phyloP scores from a whole-genome alignment of 1,140 invertebrate genomes.

The Atopsyche davidsoni region DNA sequence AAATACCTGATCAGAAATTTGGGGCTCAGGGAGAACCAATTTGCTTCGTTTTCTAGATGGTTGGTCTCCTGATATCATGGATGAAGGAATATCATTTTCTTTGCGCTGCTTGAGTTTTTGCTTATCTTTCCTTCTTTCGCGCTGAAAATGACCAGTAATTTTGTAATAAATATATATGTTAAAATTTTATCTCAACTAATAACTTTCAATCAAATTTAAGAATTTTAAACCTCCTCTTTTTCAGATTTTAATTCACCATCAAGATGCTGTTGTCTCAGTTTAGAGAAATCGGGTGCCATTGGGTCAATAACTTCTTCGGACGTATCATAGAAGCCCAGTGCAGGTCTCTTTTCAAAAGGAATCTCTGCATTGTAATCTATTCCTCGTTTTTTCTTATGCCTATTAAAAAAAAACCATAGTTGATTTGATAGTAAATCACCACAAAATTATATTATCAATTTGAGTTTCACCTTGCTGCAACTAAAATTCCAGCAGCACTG shows the following conservation, averaged over 20 bases:
- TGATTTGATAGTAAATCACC: background rate
- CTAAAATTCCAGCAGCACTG: slow-evolving; percentile 93
- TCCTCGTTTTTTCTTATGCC: slow-evolving; percentile 75
- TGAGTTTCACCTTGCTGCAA: slow-evolving; percentile 49
- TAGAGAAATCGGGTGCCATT: slow-evolving; percentile 81
- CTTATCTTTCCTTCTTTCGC: slow-evolving; percentile 84
- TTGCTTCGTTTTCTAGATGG: slow-evolving; percentile 92
- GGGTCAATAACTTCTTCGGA: slow-evolving; percentile 84
- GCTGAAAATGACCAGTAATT: slow-evolving; percentile 35
- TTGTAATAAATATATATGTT: no score
- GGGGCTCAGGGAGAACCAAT: slow-evolving; percentile 91
- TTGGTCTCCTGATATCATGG: slow-evolving; percentile 85
- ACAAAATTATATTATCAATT: background rate
- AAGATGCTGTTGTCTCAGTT: slow-evolving; percentile 84
- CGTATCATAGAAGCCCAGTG: slow-evolving; percentile 90
- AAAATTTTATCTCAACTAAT: no score
- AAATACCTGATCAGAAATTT: slow-evolving; percentile 84
- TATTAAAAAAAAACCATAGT: slow-evolving; percentile 23
- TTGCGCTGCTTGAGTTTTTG: slow-evolving; percentile 90
- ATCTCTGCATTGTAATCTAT: slow-evolving; percentile 98
- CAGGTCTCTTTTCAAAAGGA: slow-evolving; percentile 92
- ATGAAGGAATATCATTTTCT: slow-evolving; percentile 92
- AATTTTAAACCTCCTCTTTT: slow-evolving; percentile 75
- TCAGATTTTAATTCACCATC: slow-evolving; percentile 87
- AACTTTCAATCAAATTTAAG: no score